Percentiles rank a stretch among this genome's conserved stretches.
Conservation (phyloP, 2,797 vertebrate genomes). For the Crax fasciolata region DNA sequence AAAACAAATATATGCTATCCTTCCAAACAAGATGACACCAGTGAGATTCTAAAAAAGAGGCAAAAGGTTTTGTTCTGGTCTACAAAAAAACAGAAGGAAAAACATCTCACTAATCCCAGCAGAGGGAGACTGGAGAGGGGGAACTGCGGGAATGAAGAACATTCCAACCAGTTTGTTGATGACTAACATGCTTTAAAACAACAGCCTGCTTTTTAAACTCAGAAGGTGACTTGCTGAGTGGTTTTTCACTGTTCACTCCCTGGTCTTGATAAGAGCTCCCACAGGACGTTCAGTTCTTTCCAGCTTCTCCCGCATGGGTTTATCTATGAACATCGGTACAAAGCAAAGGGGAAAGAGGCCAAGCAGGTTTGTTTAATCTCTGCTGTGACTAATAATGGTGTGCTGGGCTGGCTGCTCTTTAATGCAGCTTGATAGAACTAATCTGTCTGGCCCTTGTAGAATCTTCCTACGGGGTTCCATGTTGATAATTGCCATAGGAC, state of each 20-base stretch:
- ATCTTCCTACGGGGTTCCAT: background rate
- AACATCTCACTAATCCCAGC: background rate
- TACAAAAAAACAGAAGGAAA: background rate
- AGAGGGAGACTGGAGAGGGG: slow-evolving; percentile 3
- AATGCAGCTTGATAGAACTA: background rate
- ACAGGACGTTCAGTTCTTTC: slow-evolving; percentile 70
- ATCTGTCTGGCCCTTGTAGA: background rate
- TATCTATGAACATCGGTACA: slow-evolving; percentile 66
- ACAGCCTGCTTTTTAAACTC: slow-evolving; percentile 43
- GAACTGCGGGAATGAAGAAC: background rate
- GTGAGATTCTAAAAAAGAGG: background rate
- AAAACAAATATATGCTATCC: background rate
- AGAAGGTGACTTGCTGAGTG: slow-evolving; percentile 58
- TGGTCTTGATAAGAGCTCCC: slow-evolving; percentile 68
- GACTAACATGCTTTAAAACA: slow-evolving; percentile 31
- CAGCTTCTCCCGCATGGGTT: slow-evolving; percentile 46
- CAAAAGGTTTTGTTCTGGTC: background rate
- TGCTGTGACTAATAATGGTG: slow-evolving; percentile 57
- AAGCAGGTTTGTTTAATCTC: slow-evolving; percentile 72
- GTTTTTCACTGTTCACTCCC: slow-evolving; percentile 35
- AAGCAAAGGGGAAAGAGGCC: slow-evolving; percentile 68
- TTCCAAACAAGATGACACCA: background rate
- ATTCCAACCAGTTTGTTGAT: slow-evolving; percentile 30
- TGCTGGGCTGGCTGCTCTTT: slow-evolving; percentile 45
- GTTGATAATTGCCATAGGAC: background rate